A percentile compares a stretch with the other conserved stretches of the same genome.
These are phyloP conservation scores for Triplophysa bombifrons DNA, from an alignment of 2,797 vertebrate species.

Conservation along the genomic window DNA sequence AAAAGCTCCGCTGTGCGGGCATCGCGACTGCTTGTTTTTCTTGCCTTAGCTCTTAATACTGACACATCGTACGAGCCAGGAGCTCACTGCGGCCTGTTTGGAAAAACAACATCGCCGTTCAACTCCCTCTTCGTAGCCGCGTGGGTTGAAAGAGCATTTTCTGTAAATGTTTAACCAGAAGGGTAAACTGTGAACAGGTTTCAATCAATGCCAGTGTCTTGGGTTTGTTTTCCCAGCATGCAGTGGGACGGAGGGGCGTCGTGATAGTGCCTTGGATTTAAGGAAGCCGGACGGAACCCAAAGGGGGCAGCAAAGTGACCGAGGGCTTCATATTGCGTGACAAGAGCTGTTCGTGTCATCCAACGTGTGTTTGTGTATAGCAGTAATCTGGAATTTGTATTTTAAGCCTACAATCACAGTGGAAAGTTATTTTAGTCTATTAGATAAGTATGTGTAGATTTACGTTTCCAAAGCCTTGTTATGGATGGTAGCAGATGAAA, in stretches of 20 bases:
- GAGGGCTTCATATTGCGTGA: conserved; percentile 20
- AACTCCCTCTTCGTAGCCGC: conserved; percentile 33
- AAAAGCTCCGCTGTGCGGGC: conserved; percentile 20
- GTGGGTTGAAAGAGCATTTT: conserved; percentile 41
- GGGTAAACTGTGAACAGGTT: conserved; percentile 54
- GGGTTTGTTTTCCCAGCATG: conserved; percentile 46
- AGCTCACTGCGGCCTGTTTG: conserved; percentile 43
- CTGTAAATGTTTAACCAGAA: conserved; percentile 54
- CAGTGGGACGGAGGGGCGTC: conserved; percentile 13
- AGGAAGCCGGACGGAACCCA: conserved; percentile 8
- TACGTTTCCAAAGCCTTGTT: neutral
- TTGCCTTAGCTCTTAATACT: conserved; percentile 49
- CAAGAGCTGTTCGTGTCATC: neutral
- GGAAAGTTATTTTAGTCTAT: neutral
- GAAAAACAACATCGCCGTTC: conserved; percentile 48
- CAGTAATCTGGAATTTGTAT: conserved; percentile 7
- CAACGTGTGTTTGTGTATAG: conserved; percentile 23
- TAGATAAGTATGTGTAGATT: conserved; percentile 14
- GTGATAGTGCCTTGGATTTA: conserved; percentile 17
- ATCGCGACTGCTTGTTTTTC: conserved; percentile 51
- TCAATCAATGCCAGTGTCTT: conserved; percentile 55
- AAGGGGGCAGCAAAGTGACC: conserved; percentile 1
- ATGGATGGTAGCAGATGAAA: neutral
- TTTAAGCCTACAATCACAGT: conserved; percentile 14
- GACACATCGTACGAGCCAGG: conserved; percentile 34